Conservation (phyloP, 2,888 invertebrate species). For the Ormyrus nitidulus region DNA sequence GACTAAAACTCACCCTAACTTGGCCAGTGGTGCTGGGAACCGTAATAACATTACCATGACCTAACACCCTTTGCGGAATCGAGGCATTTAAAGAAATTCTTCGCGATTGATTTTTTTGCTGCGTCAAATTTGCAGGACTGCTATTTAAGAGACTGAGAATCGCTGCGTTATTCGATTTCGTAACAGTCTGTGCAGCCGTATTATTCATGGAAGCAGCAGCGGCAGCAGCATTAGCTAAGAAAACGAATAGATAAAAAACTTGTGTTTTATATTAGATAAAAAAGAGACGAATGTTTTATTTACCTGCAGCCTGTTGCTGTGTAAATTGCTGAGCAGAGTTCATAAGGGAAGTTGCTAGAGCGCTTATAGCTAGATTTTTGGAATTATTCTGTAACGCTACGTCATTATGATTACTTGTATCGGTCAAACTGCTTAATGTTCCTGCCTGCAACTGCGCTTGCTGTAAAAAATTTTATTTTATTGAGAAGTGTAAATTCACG, state of each 20-base stretch:
- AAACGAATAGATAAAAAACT: background rate
- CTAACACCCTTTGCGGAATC: constrained; percentile 70
- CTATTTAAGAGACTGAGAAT: constrained; percentile 87
- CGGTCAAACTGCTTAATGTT: constrained; percentile 77
- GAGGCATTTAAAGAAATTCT: constrained; percentile 72
- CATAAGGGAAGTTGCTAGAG: constrained; percentile 88
- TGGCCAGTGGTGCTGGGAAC: constrained; percentile 73
- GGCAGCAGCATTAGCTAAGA: constrained; percentile 47
- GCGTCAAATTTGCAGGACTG: constrained; percentile 80
- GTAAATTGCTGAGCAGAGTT: constrained; percentile 89
- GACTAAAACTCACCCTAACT: constrained; percentile 72
- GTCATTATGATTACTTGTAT: constrained; percentile 73
- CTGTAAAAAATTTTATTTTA: constrained; percentile 69
- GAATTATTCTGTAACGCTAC: constrained; percentile 77
- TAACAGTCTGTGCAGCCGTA: constrained; percentile 67
- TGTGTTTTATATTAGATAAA: background rate
- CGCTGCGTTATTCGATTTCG: constrained; percentile 81
- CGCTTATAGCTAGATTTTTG: constrained; percentile 84
- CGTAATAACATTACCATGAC: constrained; percentile 73
- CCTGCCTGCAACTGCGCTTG: constrained; percentile 80
- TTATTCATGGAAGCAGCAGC: constrained; percentile 70
- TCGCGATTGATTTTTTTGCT: constrained; percentile 71
- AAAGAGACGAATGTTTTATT: constrained; percentile 62
- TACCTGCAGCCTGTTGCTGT: constrained; percentile 80
- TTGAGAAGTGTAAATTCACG: too few species aligned